Base-by-base conservation (phyloP, 2,113 vertebrate genomes). In the Ploceus nigricollis region DNA sequence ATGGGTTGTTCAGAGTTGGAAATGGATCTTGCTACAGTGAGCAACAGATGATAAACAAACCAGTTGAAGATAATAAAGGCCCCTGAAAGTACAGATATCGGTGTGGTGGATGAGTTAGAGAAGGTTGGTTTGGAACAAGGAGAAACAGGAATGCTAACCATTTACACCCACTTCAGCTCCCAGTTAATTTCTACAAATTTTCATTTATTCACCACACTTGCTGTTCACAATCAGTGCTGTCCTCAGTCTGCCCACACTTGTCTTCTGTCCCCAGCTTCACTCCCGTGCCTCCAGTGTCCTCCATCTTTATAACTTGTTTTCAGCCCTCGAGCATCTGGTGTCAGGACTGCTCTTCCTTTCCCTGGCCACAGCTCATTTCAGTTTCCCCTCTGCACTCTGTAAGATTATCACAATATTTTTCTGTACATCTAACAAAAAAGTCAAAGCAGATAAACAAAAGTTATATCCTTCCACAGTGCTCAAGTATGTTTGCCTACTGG, bases 301-400 rank as follows among this genome's bases (percentile, higher is more conserved):
- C 61, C 42, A 44, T 30, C 17, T 40, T 39, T 48, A 53, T 17
- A 57, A 65, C 10, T 78, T 28, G 2, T 44, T 76, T 82, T 68
- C 37, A 82, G 30, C 19, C 37, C 28, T 57, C 0, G 0, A 53
- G 31, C 9, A 47, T 30, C 24, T 48, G 24, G 8, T 44, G 4
- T 64, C 27, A 66, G 28, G 8, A 4, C 10, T 44, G 8, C 28
- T 78, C n/a, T 51, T 88, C n/a, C 24, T 17, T 66, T 39, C 6
- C 27, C 10, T 28, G n/a, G 3, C 25, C 44, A 27, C n/a, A 57
- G 10, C 19, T 56, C 47, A 44, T 2, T 73, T 56, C 44, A 22
- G 15, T 42, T 75, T 53, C 21, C 13, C 11, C 27, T 90, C 33
- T 51, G 30, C 19, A 40, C 22, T 23, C 5, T 4, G 0, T 45